Conservation (phyloP, 2,888 invertebrate genomes). For the Uropetala carovei region DNA sequence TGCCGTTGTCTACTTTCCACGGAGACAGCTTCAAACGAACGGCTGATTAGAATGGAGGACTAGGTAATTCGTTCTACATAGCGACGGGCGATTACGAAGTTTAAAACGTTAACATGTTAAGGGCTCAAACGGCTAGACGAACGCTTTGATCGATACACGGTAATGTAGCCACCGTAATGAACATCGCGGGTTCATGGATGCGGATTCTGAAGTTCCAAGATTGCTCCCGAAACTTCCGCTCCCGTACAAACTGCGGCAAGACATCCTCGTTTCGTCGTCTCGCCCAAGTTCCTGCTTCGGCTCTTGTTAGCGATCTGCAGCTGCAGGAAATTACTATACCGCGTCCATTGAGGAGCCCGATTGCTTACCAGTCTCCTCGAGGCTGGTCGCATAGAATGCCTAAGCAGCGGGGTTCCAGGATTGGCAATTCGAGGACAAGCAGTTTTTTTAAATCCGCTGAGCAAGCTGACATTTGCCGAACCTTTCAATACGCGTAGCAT, state of each 20-base stretch:
- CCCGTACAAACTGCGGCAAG: background rate
- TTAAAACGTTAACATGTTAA: constrained; percentile 7
- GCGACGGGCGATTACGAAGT: constrained; percentile 1
- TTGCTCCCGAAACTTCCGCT: background rate
- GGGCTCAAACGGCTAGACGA: background rate
- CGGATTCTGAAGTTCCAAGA: background rate
- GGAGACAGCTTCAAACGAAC: no score
- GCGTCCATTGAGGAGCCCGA: no score
- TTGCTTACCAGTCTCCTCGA: no score
- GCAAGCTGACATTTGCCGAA: no score
- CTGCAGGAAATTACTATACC: background rate
- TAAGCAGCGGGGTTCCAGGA: no score
- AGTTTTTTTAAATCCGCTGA: no score
- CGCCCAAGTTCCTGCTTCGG: background rate
- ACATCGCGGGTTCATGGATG: background rate
- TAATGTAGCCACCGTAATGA: background rate
- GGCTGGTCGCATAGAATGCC: no score
- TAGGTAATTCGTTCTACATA: background rate
- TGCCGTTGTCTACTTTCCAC: no score
- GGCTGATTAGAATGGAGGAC: background rate
- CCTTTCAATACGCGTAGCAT: no score
- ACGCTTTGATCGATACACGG: background rate
- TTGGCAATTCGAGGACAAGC: no score
- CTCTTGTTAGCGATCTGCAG: background rate
- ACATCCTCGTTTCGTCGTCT: background rate